These are phyloP conservation scores for Gambelia wislizenii DNA, from an alignment of 2,797 vertebrate species.

Conservation along the genomic window DNA sequence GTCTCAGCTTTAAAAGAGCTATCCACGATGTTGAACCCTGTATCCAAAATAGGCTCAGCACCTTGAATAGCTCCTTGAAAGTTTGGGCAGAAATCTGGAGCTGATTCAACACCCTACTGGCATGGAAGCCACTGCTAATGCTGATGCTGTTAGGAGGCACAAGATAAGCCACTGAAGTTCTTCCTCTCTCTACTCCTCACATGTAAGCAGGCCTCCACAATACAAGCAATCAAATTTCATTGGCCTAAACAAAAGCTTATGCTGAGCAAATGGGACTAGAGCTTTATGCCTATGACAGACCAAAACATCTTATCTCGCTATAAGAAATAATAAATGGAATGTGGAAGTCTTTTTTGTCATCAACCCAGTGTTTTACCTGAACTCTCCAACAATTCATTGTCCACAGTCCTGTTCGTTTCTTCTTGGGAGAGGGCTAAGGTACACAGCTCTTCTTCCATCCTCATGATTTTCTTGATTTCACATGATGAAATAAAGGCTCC, in stretches of 20 bases:
- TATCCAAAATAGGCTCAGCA: too few relatives aligned
- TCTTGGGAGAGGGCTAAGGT: conserved; percentile 70
- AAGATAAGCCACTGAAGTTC: not conserved
- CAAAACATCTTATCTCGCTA: not conserved
- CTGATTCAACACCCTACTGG: too few relatives aligned
- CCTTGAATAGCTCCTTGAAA: too few relatives aligned
- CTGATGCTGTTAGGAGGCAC: not conserved
- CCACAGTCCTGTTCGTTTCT: conserved; percentile 53
- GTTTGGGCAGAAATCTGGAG: too few relatives aligned
- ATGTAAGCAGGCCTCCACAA: not conserved
- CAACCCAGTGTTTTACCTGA: conserved; percentile 67
- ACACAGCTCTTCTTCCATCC: conserved; percentile 83
- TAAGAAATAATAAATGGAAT: not conserved
- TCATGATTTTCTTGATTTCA: conserved; percentile 76
- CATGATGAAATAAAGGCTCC: conserved; percentile 75
- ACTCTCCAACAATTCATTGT: conserved; percentile 45
- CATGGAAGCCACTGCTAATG: too few relatives aligned
- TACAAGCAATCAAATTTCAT: not conserved
- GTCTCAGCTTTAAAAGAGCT: too few relatives aligned
- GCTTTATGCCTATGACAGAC: not conserved
- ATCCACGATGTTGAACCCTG: too few relatives aligned
- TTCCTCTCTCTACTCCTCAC: not conserved
- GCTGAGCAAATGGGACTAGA: not conserved
- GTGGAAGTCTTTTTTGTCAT: not conserved
- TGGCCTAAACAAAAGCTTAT: not conserved